These are phyloP conservation scores for Stratiolaelaps scimitus DNA, from an alignment of 1,140 invertebrate genomes.

Conservation along the genomic window DNA sequence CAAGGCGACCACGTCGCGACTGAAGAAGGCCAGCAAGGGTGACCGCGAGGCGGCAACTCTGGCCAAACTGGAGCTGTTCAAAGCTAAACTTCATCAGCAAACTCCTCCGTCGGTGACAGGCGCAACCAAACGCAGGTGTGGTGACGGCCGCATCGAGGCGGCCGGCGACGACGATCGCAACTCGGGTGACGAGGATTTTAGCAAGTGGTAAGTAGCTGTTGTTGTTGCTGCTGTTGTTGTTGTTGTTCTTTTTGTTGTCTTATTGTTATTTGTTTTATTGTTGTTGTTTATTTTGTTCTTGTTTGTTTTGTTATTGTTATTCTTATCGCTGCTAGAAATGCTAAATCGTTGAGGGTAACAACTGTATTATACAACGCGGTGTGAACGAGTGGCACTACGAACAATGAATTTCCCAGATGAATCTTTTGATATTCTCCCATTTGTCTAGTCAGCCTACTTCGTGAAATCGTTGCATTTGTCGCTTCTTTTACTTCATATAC, in stretches of 20 bases:
- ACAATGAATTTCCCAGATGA: no score
- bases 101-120: slow-evolving; percentile 38
- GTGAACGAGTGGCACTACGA: no score
- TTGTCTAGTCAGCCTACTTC: no score
- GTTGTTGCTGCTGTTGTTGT: no score
- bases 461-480: not conserved
- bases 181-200: slow-evolving; percentile 37
- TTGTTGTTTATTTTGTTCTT: no score
- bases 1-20: not conserved
- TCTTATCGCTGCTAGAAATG: no score
- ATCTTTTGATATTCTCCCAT: no score
- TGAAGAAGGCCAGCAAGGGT: slow-evolving; percentile 4
- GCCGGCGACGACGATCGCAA: slow-evolving; percentile 37
- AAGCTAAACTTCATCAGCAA: slow-evolving; percentile 53
- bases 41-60: slow-evolving; percentile 51
- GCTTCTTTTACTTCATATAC: slow-evolving; percentile 1
- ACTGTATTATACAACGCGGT: no score
- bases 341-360: no score
- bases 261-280: no score
- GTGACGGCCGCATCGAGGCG: slow-evolving; percentile 36
- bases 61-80: slow-evolving; percentile 65
- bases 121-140: slow-evolving; percentile 28
- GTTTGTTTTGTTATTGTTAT: slow-evolving; percentile 27
- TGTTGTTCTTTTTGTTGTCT: not conserved
- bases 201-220: not conserved